Evolutionary conservation across 2,888 invertebrate species (phyloP), one percentile per base, ranked within the genome.

Genomic region (Ferdinandea cuprea): DNA sequence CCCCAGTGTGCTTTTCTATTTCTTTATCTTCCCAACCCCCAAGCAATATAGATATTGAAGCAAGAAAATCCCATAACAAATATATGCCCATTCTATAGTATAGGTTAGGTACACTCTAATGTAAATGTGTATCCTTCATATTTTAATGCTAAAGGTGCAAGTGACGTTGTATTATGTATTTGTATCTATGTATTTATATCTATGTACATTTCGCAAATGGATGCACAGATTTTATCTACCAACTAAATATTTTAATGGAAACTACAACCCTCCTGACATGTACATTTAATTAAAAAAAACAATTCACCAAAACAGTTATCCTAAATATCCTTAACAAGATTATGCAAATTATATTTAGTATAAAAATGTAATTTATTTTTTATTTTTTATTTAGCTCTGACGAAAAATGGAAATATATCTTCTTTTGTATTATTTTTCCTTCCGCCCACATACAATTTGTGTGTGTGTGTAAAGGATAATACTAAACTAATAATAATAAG

Each of bases 401-500:
- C 63, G 35, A 25, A 48, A 35, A 61, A 48, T 61, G 44, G 25
- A 48, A 48, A 69, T 25, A 72, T 37, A 54, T 40, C 32, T 17
- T 17, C 32, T 40, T 0, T 65, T 48, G 13, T n/a, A 52, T 42
- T 17, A 2, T 42, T n/a, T 15, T 35, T 15, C 21, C 40, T 65
- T 46, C 28, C n/a, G 25, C 21, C 30, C 48, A 65, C 40, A 73
- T 37, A 19, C 46, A 48, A 28, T 56, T 21, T 46, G 15, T 61
- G 37, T 35, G 50, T 19, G 63, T 19, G 9, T 46, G 19, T n/a
- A n/a, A n/a, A n/a, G n/a, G n/a, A n/a, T n/a, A n/a, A n/a, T n/a
- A n/a, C n/a, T n/a, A n/a, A n/a, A n/a, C 48, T 63, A 65, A 37
- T 69, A 69, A 48, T 71, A 78, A 78, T 65, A 78, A 65, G 71